phyloP scores from a whole-genome alignment of 2,113 vertebrate species.

The Argyrosomus japonicus region DNA sequence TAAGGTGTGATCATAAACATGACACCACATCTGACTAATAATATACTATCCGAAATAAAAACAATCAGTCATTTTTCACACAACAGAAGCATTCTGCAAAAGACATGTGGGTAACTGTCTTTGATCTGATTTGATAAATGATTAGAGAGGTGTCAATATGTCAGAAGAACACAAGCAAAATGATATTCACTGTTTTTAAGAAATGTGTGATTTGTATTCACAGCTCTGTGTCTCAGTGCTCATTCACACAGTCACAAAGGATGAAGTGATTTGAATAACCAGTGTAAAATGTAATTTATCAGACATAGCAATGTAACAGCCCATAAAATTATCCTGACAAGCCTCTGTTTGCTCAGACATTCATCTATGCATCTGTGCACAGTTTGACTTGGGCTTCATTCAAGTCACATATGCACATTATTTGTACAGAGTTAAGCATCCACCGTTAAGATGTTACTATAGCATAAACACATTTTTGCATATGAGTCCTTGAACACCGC shows the following conservation, averaged over 20 bases:
- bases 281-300: constrained; percentile 52
- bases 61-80: not conserved
- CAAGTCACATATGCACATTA: constrained; percentile 8
- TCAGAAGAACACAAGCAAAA: constrained; percentile 5
- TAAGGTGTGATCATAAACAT: too few species aligned
- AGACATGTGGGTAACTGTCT: not conserved
- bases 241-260: constrained; percentile 46
- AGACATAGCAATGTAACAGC: constrained; percentile 27
- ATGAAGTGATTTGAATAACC: constrained; percentile 43
- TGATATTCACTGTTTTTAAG: not conserved
- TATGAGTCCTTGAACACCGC: not conserved
- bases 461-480: not conserved
- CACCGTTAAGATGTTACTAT: not conserved
- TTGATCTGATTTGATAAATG: not conserved
- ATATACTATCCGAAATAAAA: not conserved
- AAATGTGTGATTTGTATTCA: constrained; percentile 39
- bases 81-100: not conserved
- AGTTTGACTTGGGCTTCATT: not conserved
- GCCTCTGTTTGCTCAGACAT: constrained; percentile 6
- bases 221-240: not conserved
- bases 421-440: not conserved
- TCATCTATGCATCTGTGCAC: constrained; percentile 17
- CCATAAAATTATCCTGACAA: constrained; percentile 49
- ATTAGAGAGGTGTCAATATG: not conserved
- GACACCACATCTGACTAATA: too few species aligned